Evolutionary conservation across 2,113 vertebrate genomes (phyloP).

Genomic region (Suricata suricatta): DNA sequence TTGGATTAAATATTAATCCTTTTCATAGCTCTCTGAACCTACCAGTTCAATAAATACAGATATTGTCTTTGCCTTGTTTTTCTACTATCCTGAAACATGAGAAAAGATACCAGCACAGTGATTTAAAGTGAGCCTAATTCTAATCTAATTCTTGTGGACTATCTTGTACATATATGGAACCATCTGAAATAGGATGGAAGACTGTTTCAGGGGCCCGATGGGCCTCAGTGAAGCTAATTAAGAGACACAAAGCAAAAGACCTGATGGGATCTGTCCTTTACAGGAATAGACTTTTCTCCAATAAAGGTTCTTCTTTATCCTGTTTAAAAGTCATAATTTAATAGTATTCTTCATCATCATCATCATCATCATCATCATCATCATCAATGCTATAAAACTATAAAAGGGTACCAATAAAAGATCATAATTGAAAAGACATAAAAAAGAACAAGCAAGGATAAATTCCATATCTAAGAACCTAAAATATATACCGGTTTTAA

Average conservation of each 20-base stretch:
- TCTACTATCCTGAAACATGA: not conserved
- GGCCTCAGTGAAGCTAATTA: not conserved
- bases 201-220: not conserved
- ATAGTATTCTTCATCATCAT: not conserved
- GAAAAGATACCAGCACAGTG: not conserved
- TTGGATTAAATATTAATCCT: not conserved
- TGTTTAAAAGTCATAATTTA: not conserved
- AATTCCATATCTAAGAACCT: not conserved
- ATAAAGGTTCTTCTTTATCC: not conserved
- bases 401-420: conserved; percentile 9
- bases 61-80: not conserved
- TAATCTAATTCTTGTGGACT: not conserved
- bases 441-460: not conserved
- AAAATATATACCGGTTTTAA: not conserved
- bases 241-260: not conserved
- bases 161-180: not conserved
- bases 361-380: not conserved
- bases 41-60: not conserved
- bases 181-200: not conserved
- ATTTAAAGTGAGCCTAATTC: not conserved
- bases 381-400: not conserved
- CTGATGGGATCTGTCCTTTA: not conserved
- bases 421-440: not conserved
- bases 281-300: not conserved
- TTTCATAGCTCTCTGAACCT: not conserved